phyloP scores from a whole-genome alignment of 2,888 invertebrate genomes.

The Sminthurinus aureus region DNA sequence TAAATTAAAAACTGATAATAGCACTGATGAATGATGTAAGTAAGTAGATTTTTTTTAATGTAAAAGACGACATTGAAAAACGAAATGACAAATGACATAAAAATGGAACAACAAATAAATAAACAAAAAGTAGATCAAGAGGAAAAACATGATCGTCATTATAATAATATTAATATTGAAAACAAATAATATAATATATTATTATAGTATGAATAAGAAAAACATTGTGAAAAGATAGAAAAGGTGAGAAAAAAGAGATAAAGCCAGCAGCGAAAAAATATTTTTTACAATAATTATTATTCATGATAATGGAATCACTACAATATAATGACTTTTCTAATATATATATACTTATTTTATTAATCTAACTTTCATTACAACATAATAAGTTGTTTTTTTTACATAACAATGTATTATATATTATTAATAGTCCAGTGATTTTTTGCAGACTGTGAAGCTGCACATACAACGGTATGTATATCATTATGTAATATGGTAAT shows the following conservation, averaged over 20 bases:
- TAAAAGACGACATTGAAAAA: not conserved
- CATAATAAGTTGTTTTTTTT: not conserved
- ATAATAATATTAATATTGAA: no score
- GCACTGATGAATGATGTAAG: not conserved
- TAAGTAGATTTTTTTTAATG: slow-evolving; percentile 20
- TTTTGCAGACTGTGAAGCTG: not conserved
- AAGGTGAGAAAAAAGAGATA: not conserved
- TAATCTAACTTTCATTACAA: slow-evolving; percentile 26
- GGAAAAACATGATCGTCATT: no score
- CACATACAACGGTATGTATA: not conserved
- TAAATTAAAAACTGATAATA: not conserved
- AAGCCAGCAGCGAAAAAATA: not conserved
- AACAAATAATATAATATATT: no score
- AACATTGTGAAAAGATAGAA: no score
- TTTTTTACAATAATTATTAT: not conserved
- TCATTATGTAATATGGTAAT: not conserved
- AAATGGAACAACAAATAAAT: no score
- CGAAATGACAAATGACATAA: no score
- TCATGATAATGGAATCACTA: no score
- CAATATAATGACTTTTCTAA: slow-evolving; percentile 7
- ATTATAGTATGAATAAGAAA: no score
- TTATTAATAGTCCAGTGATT: slow-evolving; percentile 32
- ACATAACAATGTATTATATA: not conserved
- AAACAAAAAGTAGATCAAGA: no score
- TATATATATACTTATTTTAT: slow-evolving; percentile 21